Evolutionary conservation across 2,113 vertebrate species (phyloP).

Genomic region (Eupsittula cactorum): DNA sequence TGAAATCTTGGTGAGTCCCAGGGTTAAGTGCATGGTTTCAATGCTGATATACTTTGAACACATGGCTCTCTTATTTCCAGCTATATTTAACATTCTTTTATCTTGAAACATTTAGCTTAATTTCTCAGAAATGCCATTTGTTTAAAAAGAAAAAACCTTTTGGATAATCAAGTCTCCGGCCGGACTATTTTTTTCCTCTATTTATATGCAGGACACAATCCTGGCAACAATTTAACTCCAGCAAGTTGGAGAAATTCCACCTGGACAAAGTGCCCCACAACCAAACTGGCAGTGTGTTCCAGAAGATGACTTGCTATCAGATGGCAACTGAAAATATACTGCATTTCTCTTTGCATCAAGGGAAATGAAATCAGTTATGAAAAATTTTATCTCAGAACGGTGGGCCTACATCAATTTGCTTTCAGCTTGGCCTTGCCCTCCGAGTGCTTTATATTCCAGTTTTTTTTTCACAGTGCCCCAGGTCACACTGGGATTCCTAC

Average conservation of each 20-base stretch:
- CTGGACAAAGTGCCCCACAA: neutral
- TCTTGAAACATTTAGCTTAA: constrained; percentile 47
- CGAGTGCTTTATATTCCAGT: neutral
- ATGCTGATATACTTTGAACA: constrained; percentile 9
- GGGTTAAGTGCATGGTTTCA: constrained; percentile 43
- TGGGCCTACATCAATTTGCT: neutral
- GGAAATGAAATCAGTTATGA: neutral
- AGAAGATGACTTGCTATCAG: neutral
- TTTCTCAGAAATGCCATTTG: constrained; percentile 57
- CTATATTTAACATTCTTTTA: constrained; percentile 62
- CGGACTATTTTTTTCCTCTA: neutral
- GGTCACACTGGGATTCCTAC: neutral
- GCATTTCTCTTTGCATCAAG: neutral
- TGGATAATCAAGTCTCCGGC: neutral
- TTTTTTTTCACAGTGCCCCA: neutral
- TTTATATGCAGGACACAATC: constrained; percentile 19
- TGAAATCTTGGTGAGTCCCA: constrained; percentile 33
- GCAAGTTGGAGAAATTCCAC: constrained; percentile 50
- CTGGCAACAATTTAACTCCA: constrained; percentile 27
- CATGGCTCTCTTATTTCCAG: constrained; percentile 57
- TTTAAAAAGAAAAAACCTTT: neutral
- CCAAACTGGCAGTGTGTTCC: neutral
- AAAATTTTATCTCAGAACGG: neutral
- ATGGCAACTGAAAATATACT: neutral
- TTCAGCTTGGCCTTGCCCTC: neutral